Evolutionary conservation across 2,797 vertebrate species (phyloP), one percentile per base, ranked within the genome.

Genomic region (Sebastes taczanowskii): DNA sequence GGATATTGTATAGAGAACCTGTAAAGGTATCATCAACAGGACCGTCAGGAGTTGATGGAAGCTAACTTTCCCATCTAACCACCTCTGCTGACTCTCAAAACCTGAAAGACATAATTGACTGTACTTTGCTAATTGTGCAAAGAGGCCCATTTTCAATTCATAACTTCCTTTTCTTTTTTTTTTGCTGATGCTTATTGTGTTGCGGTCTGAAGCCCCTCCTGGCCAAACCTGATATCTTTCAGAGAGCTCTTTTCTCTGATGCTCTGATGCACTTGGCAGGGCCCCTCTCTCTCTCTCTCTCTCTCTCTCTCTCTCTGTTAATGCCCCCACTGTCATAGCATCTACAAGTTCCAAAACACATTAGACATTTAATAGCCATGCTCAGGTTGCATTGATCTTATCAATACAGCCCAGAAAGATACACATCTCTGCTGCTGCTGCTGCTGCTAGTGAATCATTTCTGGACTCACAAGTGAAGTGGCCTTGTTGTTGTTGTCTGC

Each of bases 351-450:
- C 92, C 91, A 94, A 94, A 94, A 94, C 91, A 94, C 95, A 95
- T 95, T 95, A 95, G 94, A 95, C 91, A 95, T 95, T 88, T 93
- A 95, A 95, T 95, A 95, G 94, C 94, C 86, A 69, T 83, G 89
- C 93, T 95, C 93, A 92, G 91, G 94, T 95, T 94, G 90, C 93
- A 92, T 82, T 86, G 93, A 95, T 95, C 89, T 88, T 94, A 94
- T 95, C 92, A 92, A 92, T 91, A 89, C 85, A 88, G 85, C 91
- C 76, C 60, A 86, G 85, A 81, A 88, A 86, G 91, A 92, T 94
- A 82, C 89, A 77, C 92, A 93, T 94, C 92, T 93, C 80, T 82
- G 71, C 81, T 82, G 71, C 74, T 65, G 74, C 79, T 82, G 69
- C 74, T 62, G 73, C 72, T 76, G 23, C 16, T 46, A 49, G 59